Evolutionary conservation across 2,113 vertebrate genomes (phyloP).

Genomic region (Ptilorrhoa leucosticta): DNA sequence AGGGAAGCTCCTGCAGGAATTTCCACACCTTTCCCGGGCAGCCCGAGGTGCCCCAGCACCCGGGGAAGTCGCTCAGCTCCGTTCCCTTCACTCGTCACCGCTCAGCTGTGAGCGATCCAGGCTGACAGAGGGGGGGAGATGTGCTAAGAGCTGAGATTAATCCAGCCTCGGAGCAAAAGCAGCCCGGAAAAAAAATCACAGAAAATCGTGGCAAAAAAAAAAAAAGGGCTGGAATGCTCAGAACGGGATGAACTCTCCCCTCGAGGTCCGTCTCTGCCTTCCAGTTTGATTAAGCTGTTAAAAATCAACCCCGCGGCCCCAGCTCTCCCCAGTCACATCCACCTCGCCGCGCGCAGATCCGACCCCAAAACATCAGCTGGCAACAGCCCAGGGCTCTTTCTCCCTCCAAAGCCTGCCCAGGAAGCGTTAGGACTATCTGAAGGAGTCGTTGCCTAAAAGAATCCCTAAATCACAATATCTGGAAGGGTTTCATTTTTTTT

Average conservation of each 20-base stretch:
- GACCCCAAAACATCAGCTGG: background rate
- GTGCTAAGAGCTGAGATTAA: background rate
- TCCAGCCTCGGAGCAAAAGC: background rate
- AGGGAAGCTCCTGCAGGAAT: background rate
- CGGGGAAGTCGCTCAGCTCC: background rate
- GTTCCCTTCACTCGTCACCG: background rate
- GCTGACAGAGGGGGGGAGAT: background rate
- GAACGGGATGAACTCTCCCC: background rate
- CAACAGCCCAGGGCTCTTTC: background rate
- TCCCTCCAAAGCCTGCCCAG: background rate
- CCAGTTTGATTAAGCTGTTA: background rate
- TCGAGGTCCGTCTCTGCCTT: background rate
- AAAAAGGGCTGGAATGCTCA: background rate
- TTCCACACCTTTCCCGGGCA: background rate
- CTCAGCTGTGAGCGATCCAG: background rate
- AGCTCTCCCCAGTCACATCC: background rate
- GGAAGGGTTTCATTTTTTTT: background rate
- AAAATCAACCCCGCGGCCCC: background rate
- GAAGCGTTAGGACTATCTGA: rapidly evolving
- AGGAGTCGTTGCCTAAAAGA: background rate
- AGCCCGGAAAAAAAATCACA: background rate
- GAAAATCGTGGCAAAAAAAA: background rate
- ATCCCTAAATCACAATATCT: background rate
- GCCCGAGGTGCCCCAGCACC: background rate
- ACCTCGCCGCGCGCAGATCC: background rate